phyloP scores from a whole-genome alignment of 2,113 vertebrate species.

The Grammomys surdaster region DNA sequence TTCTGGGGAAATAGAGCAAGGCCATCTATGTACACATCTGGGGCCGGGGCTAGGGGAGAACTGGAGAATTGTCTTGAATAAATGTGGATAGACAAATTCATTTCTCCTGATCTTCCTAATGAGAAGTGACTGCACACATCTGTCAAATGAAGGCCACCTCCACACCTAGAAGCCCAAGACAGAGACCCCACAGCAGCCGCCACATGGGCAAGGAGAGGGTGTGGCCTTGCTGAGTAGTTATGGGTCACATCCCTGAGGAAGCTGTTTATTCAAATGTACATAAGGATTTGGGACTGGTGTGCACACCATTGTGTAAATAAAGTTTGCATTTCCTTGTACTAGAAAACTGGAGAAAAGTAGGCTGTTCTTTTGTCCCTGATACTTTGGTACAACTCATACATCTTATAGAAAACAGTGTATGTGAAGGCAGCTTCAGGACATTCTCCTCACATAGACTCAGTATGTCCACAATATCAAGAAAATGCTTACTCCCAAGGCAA shows the following conservation, averaged over 20 bases:
- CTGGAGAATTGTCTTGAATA: not conserved
- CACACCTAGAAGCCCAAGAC: not conserved
- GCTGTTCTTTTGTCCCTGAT: not conserved
- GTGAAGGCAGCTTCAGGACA: not conserved
- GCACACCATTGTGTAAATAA: not conserved
- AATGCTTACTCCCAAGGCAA: not conserved
- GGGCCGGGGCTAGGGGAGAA: too few relatives aligned
- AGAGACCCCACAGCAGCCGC: not conserved
- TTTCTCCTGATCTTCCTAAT: slow-evolving; percentile 1
- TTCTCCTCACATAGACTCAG: not conserved
- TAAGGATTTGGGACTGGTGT: not conserved
- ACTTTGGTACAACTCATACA: not conserved
- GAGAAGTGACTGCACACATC: not conserved
- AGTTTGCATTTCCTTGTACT: not conserved
- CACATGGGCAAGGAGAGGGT: not conserved
- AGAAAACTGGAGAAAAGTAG: not conserved
- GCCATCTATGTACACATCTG: not conserved
- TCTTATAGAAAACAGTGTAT: not conserved
- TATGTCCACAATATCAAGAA: not conserved
- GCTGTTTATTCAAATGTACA: too few relatives aligned
- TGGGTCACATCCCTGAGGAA: not conserved
- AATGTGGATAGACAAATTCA: not conserved
- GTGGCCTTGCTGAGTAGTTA: not conserved
- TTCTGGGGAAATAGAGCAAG: not conserved
- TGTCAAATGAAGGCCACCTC: not conserved